Evolutionary conservation across 2,113 vertebrate genomes (phyloP).

Genomic region (Malurus elegans): DNA sequence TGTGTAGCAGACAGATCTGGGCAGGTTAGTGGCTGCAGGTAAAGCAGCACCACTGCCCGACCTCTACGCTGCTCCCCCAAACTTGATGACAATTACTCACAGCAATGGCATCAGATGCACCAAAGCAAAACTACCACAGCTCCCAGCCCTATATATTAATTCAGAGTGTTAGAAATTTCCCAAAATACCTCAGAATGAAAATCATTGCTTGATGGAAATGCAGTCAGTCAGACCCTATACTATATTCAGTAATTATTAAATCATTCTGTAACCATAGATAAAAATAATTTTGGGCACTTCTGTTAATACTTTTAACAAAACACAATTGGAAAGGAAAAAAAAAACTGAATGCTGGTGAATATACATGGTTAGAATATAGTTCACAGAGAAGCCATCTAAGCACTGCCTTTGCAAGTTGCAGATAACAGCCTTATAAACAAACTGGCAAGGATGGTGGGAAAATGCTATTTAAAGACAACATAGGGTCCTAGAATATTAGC

Average conservation of each 20-base stretch:
- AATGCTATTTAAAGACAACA: not conserved
- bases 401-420: not conserved
- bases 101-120: fast-evolving
- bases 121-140: not conserved
- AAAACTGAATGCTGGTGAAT: not conserved
- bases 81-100: not conserved
- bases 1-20: not conserved
- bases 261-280: not conserved
- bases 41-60: not conserved
- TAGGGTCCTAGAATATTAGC: not conserved
- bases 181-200: not conserved
- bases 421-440: not conserved
- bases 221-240: not conserved
- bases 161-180: not conserved
- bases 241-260: not conserved
- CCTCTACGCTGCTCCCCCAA: fast-evolving
- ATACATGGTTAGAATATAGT: not conserved
- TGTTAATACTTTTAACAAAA: not conserved
- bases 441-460: not conserved
- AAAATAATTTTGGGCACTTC: not conserved
- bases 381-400: not conserved
- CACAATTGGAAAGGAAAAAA: not conserved
- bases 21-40: not conserved
- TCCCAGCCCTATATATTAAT: not conserved
- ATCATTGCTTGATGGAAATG: not conserved